These are phyloP conservation scores for Euthynnus affinis DNA, from an alignment of 2,797 vertebrate genomes.

Conservation along the genomic window DNA sequence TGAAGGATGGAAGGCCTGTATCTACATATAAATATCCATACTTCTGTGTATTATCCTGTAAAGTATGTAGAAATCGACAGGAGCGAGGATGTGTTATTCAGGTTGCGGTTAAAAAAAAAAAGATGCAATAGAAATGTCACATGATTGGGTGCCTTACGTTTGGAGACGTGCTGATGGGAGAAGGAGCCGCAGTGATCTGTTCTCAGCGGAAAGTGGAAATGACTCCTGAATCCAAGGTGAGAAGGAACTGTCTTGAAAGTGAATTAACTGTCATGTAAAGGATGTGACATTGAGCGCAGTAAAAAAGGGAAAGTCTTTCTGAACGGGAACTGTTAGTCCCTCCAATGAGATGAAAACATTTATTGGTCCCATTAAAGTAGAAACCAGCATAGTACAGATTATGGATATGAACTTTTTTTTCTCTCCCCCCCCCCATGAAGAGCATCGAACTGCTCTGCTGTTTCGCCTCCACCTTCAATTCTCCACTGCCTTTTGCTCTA, in stretches of 20 bases:
- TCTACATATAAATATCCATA: conserved; percentile 55
- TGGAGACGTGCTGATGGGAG: conserved; percentile 54
- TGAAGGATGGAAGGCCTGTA: conserved; percentile 61
- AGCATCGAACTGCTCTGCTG: conserved; percentile 61
- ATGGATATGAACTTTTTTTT: conserved; percentile 45
- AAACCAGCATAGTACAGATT: conserved; percentile 47
- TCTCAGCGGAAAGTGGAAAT: conserved; percentile 35
- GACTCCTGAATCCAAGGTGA: conserved; percentile 49
- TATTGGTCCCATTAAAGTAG: conserved; percentile 39
- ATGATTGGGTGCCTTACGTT: conserved; percentile 80
- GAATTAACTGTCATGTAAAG: conserved; percentile 60
- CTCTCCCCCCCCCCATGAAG: conserved; percentile 47
- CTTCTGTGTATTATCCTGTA: conserved; percentile 61
- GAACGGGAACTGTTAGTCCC: conserved; percentile 30
- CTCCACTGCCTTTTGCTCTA: conserved; percentile 79
- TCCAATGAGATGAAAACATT: conserved; percentile 6
- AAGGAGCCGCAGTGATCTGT: conserved; percentile 38
- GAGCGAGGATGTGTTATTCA: conserved; percentile 38
- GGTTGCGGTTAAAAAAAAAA: conserved; percentile 9
- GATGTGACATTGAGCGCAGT: conserved; percentile 42
- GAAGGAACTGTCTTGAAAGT: conserved; percentile 32
- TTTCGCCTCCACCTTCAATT: conserved; percentile 84
- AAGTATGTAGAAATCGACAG: conserved; percentile 49
- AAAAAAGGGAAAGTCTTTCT: conserved; percentile 1
- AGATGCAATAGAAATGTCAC: conserved; percentile 55